A percentile compares a stretch with the other conserved stretches of the same genome.
These are phyloP conservation scores for Dilophus febrilis DNA, from an alignment of 2,888 invertebrate species.

Conservation along the genomic window DNA sequence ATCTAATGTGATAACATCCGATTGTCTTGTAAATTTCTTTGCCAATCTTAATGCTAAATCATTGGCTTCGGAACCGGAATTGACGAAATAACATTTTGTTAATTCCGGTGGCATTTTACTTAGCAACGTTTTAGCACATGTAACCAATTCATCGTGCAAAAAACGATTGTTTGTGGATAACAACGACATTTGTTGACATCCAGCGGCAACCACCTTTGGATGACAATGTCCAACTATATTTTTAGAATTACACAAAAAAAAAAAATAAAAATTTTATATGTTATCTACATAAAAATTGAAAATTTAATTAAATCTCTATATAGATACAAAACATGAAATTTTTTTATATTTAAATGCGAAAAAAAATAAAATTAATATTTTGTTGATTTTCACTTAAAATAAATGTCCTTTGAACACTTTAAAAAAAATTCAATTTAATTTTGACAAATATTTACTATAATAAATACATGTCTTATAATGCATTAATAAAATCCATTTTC, in stretches of 20 bases:
- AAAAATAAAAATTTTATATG: no score
- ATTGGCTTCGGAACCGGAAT: constrained; percentile 98
- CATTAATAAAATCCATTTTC: no score
- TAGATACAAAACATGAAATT: no score
- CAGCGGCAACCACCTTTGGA: constrained; percentile 82
- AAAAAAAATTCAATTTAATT: no score
- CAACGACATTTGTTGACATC: constrained; percentile 73
- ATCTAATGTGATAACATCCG: constrained; percentile 84
- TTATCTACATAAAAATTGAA: no score
- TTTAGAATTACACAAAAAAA: constrained; percentile 22
- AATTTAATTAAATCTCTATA: no score
- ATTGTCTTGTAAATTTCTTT: constrained; percentile 69
- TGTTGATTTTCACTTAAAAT: no score
- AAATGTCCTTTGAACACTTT: no score
- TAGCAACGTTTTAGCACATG: constrained; percentile 71
- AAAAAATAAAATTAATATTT: no score
- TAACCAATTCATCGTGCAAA: constrained; percentile 86
- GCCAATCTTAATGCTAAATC: constrained; percentile 89
- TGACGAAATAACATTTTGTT: constrained; percentile 89
- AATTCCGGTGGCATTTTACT: constrained; percentile 65
- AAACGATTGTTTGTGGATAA: constrained; percentile 93
- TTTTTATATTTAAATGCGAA: no score
- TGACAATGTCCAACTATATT: constrained; percentile 99
- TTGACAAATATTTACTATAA: no score
- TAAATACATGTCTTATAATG: no score